A percentile compares a stretch with the other conserved stretches of the same genome.
phyloP scores from a whole-genome alignment of 2,888 invertebrate species.

The Limnephilus marmoratus region DNA sequence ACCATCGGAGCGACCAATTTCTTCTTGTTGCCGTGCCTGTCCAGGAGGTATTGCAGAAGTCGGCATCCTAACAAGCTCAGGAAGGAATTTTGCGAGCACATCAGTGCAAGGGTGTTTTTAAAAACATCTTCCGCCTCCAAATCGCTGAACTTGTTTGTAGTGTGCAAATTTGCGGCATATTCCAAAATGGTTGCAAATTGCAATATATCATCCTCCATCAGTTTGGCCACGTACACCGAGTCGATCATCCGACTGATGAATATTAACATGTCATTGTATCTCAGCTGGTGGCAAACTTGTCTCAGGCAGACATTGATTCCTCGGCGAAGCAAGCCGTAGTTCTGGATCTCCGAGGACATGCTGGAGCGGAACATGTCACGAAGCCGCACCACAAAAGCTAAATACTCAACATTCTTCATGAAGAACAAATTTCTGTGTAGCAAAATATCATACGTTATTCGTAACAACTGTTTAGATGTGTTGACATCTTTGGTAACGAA shows the following conservation, averaged over 20 bases:
- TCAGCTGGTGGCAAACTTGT: conserved; percentile 75
- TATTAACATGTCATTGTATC: conserved; percentile 73
- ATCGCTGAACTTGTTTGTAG: conserved; percentile 71
- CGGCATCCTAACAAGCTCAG: conserved; percentile 77
- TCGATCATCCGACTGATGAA: conserved; percentile 76
- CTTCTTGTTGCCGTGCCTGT: conserved; percentile 75
- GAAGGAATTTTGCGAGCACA: conserved; percentile 73
- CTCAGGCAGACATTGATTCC: conserved; percentile 78
- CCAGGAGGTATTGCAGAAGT: conserved; percentile 77
- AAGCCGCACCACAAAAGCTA: conserved; percentile 73
- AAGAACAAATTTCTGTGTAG: conserved; percentile 74
- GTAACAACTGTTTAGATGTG: conserved; percentile 42
- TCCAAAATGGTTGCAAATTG: conserved; percentile 77
- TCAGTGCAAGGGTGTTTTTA: conserved; percentile 74
- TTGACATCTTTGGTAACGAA: not conserved
- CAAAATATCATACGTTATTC: conserved; percentile 66
- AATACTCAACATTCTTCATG: conserved; percentile 70
- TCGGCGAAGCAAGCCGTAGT: conserved; percentile 72
- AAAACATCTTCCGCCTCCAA: conserved; percentile 75
- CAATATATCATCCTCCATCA: conserved; percentile 73
- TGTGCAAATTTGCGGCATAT: conserved; percentile 75
- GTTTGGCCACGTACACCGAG: conserved; percentile 73
- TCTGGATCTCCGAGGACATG: conserved; percentile 68
- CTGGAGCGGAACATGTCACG: conserved; percentile 75
- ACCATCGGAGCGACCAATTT: conserved; percentile 76